Evolutionary conservation across 2,888 invertebrate genomes (phyloP), one percentile per base, ranked within the genome.

Genomic region (Dolomedes plantarius): DNA sequence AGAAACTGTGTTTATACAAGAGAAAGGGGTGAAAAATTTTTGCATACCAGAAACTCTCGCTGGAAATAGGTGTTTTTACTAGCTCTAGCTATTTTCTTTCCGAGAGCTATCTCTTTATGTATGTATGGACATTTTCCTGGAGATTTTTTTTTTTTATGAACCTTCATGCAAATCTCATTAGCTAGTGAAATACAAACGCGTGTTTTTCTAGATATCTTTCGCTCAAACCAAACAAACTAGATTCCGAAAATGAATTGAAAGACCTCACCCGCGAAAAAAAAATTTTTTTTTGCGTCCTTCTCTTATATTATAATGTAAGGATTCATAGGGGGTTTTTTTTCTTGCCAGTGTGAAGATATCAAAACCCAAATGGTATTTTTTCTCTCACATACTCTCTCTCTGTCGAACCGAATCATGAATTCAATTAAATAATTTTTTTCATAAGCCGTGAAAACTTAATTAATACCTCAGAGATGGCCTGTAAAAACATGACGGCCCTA

Each of bases 381-480:
- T 67, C 71, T 19, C 19, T 27, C 27, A 13, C 6, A 19, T 29
- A n/a, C 27, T n/a, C 36, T 36, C n/a, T 6, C 62, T 28, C 28
- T 39, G 29, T 71, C 71, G 39, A 23, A 41, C 62, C 39, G 46
- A 56, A 56, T 23, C 23, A 23, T n/a, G 72, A 62, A 81, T 75
- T 81, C 81, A 81, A 81, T 81, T 81, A 81, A 81, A 81, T 67
- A 32, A 36, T 31, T 75, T 80, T 74, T 81, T 64, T 65, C 65
- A 23, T 19, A 29, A n/a, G 9, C 31, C 31, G 32, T 31, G 64
- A 76, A 72, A 76, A 82, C 64, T 82, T 82, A 82, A 82, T 82
- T 82, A 82, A 82, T 82, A 72, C 76, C 46, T 64, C 7, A 23
- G 50, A 23, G 71, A 32, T 67, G 36, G 69, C 19, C 50, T 71